Evolutionary conservation across 2,797 vertebrate genomes (phyloP), one percentile per base, ranked within the genome.

Genomic region (Dipus sagitta): DNA sequence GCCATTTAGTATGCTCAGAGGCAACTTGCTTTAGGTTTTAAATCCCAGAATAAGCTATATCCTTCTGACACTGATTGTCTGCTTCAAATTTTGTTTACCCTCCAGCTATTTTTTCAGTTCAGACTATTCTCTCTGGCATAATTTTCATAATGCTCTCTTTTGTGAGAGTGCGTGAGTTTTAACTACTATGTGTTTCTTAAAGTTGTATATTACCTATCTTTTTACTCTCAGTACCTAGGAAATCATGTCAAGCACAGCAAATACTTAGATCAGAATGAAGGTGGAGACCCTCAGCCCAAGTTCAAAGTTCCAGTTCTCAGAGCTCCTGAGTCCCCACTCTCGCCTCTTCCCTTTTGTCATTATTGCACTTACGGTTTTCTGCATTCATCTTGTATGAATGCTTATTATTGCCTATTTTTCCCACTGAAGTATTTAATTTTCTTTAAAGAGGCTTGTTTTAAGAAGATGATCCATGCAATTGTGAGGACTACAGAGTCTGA

Each of bases 21-120:
- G 75, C 84, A 96, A 90, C 88, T 96, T 96, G 97, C 93, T 83
- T 86, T 47, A 91, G 30, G 82, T 97, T 93, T 67, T 94, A 64
- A 93, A 32, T 95, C 78, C 11, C 88, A 94, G 32, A n/a, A 74
- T 6, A 83, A 17, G 90, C 62, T 86, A 60, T 79, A 34, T 62
- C 96, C 95, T 95, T 95, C 89, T 94, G 81, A 91, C 91, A 93
- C 38, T 82, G 82, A 58, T 96, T 84, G 77, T 93, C 86, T 88
- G 47, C 32, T 82, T 88, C 89, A 90, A 90, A 88, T 79, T 91
- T 86, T 92, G 77, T 80, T 93, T 94, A 90, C 62, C 58, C 64
- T 87, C 28, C 65, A 75, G 34, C 23, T 38, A 77, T 68, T 92
- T 92, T 92, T 78, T 79, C 2, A 83, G 67, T 72, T 85, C 6